A percentile compares a stretch with the other conserved stretches of the same genome.
Evolutionary conservation across 1,140 invertebrate genomes (phyloP).

Genomic region (Eufriesea mexicana): DNA sequence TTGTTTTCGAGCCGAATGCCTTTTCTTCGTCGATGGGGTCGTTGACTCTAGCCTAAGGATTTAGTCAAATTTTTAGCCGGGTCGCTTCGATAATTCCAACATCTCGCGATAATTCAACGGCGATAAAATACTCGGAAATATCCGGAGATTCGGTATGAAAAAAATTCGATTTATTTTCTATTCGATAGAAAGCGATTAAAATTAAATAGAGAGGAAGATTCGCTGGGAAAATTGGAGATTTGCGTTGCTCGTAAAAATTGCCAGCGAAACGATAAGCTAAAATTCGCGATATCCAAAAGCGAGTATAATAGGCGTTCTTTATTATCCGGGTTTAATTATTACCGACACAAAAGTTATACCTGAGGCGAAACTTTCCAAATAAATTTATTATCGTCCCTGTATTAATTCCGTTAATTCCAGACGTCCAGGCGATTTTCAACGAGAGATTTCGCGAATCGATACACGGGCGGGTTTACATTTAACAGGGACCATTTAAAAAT

Average conservation of each 20-base stretch:
- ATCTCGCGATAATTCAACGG: neutral
- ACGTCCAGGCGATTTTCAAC: no score
- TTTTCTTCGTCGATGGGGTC: slow-evolving; percentile 59
- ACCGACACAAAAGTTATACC: neutral
- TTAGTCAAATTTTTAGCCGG: neutral
- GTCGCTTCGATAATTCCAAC: neutral
- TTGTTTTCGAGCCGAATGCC: slow-evolving; percentile 46
- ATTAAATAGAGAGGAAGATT: neutral
- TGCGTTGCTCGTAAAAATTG: neutral
- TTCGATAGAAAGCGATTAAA: no score
- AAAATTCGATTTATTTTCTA: no score
- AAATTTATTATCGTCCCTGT: neutral
- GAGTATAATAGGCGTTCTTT: neutral
- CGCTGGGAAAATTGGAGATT: neutral
- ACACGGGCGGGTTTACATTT: neutral
- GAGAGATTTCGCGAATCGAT: no score
- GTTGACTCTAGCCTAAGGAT: slow-evolving; percentile 62
- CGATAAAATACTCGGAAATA: neutral
- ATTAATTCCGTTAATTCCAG: neutral
- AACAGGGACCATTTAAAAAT: neutral
- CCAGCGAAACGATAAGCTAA: neutral
- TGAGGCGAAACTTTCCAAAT: neutral
- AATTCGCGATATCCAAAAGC: neutral
- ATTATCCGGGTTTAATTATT: slow-evolving; percentile 4
- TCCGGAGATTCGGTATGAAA: neutral